phyloP scores from a whole-genome alignment of 2,888 invertebrate genomes.

The Heliconius ismenius region DNA sequence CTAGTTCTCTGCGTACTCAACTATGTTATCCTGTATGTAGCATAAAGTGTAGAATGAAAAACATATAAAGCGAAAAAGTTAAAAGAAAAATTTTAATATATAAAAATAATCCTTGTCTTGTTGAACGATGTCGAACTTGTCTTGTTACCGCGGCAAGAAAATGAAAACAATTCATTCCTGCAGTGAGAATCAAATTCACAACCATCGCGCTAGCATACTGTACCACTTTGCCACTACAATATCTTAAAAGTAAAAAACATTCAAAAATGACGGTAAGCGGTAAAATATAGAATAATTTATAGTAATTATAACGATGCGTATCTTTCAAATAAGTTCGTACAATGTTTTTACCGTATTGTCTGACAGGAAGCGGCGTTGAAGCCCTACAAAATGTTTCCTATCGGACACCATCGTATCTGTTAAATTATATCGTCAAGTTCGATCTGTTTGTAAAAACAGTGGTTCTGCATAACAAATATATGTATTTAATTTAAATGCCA shows the following conservation, averaged over 20 bases:
- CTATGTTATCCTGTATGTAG: too few species aligned
- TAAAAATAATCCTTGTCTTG: too few species aligned
- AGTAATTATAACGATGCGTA: not conserved
- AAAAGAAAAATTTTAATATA: too few species aligned
- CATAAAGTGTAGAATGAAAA: too few species aligned
- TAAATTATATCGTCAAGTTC: slow-evolving; percentile 2
- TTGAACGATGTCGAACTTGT: too few species aligned
- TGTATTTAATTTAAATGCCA: not conserved
- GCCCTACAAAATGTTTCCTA: slow-evolving; percentile 23
- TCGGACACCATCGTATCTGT: slow-evolving; percentile 3
- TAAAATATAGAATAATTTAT: not conserved
- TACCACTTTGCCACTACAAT: too few species aligned
- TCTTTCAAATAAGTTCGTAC: not conserved
- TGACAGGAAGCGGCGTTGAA: slow-evolving; percentile 17
- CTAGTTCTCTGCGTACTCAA: too few species aligned
- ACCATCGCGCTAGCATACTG: too few species aligned
- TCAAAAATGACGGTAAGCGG: not conserved
- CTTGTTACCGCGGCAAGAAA: too few species aligned
- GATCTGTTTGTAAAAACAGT: not conserved
- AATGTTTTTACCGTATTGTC: slow-evolving; percentile 1
- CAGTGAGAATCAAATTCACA: too few species aligned
- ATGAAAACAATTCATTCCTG: too few species aligned
- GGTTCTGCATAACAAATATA: slow-evolving; percentile 9
- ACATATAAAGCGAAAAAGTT: too few species aligned
- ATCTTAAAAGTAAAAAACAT: not conserved